Evolutionary conservation across 1,140 invertebrate species (phyloP), one percentile per base, ranked within the genome.

Genomic region (Nephotettix cincticeps): DNA sequence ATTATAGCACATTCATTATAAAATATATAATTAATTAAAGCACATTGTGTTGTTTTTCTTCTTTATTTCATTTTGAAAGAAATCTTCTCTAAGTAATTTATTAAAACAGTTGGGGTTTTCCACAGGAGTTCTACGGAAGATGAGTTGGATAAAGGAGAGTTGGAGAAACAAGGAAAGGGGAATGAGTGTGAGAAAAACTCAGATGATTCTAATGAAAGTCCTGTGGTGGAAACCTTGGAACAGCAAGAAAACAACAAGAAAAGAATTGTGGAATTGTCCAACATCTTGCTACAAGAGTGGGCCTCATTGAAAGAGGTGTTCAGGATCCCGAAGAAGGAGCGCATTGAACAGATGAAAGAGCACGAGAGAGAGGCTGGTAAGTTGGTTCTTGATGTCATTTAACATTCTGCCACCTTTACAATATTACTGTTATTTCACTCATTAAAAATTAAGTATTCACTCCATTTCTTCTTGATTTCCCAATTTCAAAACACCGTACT

Each of bases 271-370:
- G n/a, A 58, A 13, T 45, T 92, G 17, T 90, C 91, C 6, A 82
- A 81, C 17, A 87, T 87, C 75, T 80, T 95, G 21, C 75, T 95
- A 45, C 85, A 88, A 21, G 83, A 87, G 54, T 97, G 94, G 94
- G 86, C 88, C 2, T 88, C 86, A 76, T 83, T 97, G 14, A 94
- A 95, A 82, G 93, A 96, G 83, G 88, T 93, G 23, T 98, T 96
- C 78, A 89, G 93, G 80, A 99, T 99, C 77, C 97, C 97, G 11
- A 97, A 97, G 81, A 96, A 96, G 76, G 93, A 97, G 77, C 86
- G 94, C 58, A 91, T 96, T 56, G 92, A 96, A 78, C 91, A 94
- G 80, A 94, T 95, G 91, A 94, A 95, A 78, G 93, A 96, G 77
- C 94, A 96, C 77, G 95, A 97, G 81, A 83, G 92, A 69, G 93